phyloP scores from a whole-genome alignment of 2,797 vertebrate genomes.

The Xiphorhynchus erythropygius region DNA sequence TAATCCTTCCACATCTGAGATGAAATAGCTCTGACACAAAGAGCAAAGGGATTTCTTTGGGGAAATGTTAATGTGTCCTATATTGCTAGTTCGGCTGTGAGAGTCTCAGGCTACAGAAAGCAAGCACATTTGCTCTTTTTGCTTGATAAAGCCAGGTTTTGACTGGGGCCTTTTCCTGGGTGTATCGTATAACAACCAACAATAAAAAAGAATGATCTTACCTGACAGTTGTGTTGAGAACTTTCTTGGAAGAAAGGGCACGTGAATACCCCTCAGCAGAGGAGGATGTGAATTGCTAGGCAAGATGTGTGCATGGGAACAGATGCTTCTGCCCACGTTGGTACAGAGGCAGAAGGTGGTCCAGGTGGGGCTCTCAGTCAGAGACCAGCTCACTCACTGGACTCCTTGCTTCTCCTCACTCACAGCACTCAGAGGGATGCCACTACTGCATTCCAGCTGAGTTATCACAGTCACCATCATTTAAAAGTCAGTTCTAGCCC shows the following conservation, averaged over 20 bases:
- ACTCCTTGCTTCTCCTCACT: background rate
- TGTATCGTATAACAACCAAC: background rate
- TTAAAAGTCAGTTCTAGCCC: background rate
- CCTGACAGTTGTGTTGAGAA: background rate
- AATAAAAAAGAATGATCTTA: background rate
- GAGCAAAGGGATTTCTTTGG: background rate
- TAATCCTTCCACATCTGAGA: background rate
- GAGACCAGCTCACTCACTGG: rapidly evolving
- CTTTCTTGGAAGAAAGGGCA: background rate
- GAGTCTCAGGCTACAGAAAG: background rate
- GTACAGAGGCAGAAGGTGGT: background rate
- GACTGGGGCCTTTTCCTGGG: background rate
- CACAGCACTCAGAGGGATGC: background rate
- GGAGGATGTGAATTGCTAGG: background rate
- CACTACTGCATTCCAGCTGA: background rate
- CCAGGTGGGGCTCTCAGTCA: background rate
- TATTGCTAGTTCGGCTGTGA: background rate
- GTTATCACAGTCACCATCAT: background rate
- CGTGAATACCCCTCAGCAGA: background rate
- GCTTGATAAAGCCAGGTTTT: background rate
- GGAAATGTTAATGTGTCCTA: background rate
- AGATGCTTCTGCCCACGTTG: rapidly evolving
- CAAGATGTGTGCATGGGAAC: background rate
- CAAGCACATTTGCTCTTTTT: background rate
- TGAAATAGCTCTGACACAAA: background rate